A percentile compares a stretch with the other conserved stretches of the same genome.
These are phyloP conservation scores for Hiodon alosoides DNA, from an alignment of 2,113 vertebrate species.

Conservation along the genomic window DNA sequence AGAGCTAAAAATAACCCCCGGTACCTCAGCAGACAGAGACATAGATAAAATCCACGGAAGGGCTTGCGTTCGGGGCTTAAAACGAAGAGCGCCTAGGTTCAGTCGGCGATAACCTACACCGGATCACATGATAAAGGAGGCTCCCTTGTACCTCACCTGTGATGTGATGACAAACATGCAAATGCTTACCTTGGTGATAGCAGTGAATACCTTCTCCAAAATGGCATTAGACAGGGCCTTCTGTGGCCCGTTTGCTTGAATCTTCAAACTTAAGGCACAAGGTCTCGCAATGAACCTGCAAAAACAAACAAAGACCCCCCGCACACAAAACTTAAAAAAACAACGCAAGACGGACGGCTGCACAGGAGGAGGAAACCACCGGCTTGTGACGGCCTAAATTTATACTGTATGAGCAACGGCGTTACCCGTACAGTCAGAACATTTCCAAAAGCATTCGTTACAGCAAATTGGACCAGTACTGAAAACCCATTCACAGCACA, in stretches of 20 bases:
- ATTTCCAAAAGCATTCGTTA: too few relatives aligned
- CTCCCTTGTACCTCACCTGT: not conserved
- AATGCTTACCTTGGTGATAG: constrained; percentile 87
- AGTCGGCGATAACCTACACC: too few relatives aligned
- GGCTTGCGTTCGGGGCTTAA: not conserved
- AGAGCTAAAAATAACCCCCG: constrained; percentile 28
- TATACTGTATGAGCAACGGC: too few relatives aligned
- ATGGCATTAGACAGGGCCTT: constrained; percentile 94
- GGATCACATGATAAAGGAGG: not conserved
- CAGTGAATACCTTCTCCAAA: constrained; percentile 96
- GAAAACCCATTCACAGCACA: too few relatives aligned
- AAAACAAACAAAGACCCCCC: constrained; percentile 19
- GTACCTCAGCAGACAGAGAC: constrained; percentile 21
- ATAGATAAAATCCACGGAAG: constrained; percentile 22
- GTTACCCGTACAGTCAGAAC: too few relatives aligned
- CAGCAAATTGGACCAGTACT: too few relatives aligned
- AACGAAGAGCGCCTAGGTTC: not conserved
- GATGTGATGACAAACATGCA: not conserved
- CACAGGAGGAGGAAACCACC: too few relatives aligned
- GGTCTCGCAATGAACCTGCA: constrained; percentile 92
- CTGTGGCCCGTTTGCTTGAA: constrained; percentile 88
- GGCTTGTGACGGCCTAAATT: too few relatives aligned
- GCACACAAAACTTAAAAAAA: too few relatives aligned
- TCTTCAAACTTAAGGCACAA: constrained; percentile 92
- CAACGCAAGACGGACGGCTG: too few relatives aligned